Conservation (phyloP, 2,888 invertebrate genomes). For the Plebejus anna region DNA sequence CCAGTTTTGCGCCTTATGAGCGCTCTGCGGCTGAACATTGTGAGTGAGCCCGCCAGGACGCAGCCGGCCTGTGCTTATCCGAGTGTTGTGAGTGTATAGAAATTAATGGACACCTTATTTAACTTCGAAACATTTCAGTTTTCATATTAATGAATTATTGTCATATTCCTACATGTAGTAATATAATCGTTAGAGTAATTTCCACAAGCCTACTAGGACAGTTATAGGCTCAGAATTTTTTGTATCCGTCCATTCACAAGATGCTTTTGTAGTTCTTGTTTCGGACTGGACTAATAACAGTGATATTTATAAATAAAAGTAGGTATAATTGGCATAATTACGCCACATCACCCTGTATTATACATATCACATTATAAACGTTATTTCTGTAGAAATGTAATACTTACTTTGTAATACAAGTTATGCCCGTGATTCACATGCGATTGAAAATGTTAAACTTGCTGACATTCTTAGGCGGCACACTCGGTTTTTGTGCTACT, state of each 20-base stretch:
- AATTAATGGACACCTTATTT: not conserved
- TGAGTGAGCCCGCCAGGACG: constrained; percentile 36
- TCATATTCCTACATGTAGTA: constrained; percentile 10
- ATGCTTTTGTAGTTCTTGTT: constrained; percentile 25
- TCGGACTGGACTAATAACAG: constrained; percentile 26
- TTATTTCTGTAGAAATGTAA: constrained; percentile 6
- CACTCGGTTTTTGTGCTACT: not conserved
- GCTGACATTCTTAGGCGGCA: not conserved
- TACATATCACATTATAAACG: not conserved
- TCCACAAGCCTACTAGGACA: constrained; percentile 3
- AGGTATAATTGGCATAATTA: constrained; percentile 32
- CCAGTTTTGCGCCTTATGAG: constrained; percentile 68
- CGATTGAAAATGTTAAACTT: constrained; percentile 1
- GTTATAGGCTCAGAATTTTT: constrained; percentile 27
- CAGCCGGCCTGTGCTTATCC: constrained; percentile 31
- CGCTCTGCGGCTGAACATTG: constrained; percentile 50
- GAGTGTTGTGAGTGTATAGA: constrained; percentile 19
- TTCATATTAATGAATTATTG: constrained; percentile 10
- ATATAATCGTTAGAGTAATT: not conserved
- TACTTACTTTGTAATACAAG: not conserved
- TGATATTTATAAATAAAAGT: constrained; percentile 23
- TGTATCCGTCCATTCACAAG: constrained; percentile 35
- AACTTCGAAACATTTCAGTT: constrained; percentile 19
- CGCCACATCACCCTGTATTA: constrained; percentile 8
- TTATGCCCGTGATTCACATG: not conserved